Conservation (phyloP, 1,140 invertebrate genomes). For the Anastrepha ludens region DNA sequence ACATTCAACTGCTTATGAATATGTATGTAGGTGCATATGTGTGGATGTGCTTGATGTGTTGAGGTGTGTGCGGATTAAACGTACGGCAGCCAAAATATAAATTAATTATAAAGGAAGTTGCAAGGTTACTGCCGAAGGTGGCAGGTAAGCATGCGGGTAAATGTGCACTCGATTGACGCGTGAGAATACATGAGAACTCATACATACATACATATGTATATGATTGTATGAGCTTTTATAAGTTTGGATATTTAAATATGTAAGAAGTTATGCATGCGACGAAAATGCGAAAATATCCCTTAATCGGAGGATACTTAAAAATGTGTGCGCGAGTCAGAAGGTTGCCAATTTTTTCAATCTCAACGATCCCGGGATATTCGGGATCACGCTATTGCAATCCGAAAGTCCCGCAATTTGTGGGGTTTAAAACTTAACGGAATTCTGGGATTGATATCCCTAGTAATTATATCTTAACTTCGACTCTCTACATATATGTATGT, state of each 20-base stretch:
- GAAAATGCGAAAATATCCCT: background rate
- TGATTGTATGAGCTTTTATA: background rate
- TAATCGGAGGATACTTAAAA: background rate
- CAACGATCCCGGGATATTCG: too few relatives aligned
- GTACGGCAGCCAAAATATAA: conserved; percentile 25
- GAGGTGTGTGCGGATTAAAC: background rate
- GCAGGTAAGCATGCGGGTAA: conserved; percentile 10
- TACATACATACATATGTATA: background rate
- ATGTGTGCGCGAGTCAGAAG: too few relatives aligned
- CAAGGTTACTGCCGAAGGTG: conserved; percentile 6
- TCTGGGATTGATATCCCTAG: too few relatives aligned
- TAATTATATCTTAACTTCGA: too few relatives aligned
- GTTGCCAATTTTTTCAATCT: too few relatives aligned
- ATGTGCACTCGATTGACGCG: background rate
- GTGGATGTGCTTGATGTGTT: background rate
- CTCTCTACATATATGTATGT: too few relatives aligned
- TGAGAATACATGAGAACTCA: background rate
- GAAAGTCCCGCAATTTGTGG: too few relatives aligned
- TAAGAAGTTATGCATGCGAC: background rate
- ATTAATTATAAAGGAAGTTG: conserved; percentile 43
- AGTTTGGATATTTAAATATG: background rate
- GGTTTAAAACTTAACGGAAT: too few relatives aligned
- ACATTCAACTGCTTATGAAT: conserved; percentile 19
- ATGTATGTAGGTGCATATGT: background rate
- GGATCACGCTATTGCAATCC: too few relatives aligned